Evolutionary conservation across 2,797 vertebrate genomes (phyloP).

Genomic region (Sebastes trivittatus): DNA sequence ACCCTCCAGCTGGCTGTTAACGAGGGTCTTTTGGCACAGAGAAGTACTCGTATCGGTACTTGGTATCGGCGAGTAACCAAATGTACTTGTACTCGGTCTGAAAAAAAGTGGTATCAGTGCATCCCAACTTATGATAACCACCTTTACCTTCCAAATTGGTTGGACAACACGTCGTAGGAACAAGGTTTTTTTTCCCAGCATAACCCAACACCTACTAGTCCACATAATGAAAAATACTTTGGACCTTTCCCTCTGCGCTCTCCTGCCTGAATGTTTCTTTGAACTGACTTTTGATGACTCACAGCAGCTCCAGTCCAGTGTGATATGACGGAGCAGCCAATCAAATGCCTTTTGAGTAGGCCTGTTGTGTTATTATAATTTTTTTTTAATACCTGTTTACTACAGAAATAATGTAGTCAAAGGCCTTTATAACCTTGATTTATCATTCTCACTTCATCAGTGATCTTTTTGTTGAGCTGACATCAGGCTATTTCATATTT

Average conservation of each 20-base stretch:
- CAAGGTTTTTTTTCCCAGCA: neutral
- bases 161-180: too few species aligned
- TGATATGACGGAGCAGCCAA: neutral
- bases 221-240: neutral
- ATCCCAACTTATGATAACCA: neutral
- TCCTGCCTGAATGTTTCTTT: neutral
- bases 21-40: too few species aligned
- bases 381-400: neutral
- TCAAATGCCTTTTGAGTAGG: neutral
- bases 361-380: neutral
- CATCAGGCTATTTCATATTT: neutral
- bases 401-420: neutral
- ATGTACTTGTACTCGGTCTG: too few species aligned
- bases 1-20: too few species aligned
- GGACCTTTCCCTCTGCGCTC: neutral
- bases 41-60: too few species aligned
- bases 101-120: too few species aligned
- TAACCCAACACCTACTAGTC: neutral
- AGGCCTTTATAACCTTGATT: neutral
- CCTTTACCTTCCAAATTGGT: neutral
- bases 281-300: neutral
- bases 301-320: neutral
- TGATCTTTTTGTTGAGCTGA: neutral
- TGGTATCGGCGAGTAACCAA: too few species aligned
- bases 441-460: neutral